Conservation (phyloP, 92 coral and sea anemone genomes). For the Bergia sp. region DNA sequence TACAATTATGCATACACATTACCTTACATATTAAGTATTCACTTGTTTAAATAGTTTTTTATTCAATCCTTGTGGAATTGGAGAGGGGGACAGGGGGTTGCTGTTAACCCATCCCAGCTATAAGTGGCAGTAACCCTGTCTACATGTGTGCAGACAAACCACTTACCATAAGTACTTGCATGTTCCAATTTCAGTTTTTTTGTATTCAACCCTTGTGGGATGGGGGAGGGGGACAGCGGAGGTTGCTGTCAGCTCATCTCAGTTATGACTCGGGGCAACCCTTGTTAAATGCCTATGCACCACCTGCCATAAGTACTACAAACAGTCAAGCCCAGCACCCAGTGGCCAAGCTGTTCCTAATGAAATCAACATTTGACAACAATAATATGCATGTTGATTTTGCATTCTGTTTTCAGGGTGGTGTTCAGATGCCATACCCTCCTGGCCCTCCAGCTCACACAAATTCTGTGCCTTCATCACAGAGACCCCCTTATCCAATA, state of each 20-base stretch:
- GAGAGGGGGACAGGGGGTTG: no score
- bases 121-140: no score
- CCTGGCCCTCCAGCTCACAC: slow-evolving; percentile 25
- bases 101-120: no score
- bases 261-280: slow-evolving; percentile 70
- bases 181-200: no score
- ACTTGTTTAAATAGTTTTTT: no score
- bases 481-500: slow-evolving; percentile 25
- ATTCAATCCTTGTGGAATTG: no score
- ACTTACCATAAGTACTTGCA: no score
- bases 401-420: neutral
- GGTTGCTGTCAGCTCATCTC: slow-evolving; percentile 59
- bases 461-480: slow-evolving; percentile 13
- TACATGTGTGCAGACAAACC: no score
- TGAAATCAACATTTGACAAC: neutral
- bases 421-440: slow-evolving; percentile 40
- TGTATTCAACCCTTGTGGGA: no score
- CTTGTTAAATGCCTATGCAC: slow-evolving; percentile 66
- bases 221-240: neutral
- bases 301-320: slow-evolving; percentile 52
- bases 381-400: neutral
- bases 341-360: neutral
- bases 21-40: no score
- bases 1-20: no score
- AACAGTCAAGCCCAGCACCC: neutral